Evolutionary conservation across 2,113 vertebrate species (phyloP).

Genomic region (Okapia johnstoni): DNA sequence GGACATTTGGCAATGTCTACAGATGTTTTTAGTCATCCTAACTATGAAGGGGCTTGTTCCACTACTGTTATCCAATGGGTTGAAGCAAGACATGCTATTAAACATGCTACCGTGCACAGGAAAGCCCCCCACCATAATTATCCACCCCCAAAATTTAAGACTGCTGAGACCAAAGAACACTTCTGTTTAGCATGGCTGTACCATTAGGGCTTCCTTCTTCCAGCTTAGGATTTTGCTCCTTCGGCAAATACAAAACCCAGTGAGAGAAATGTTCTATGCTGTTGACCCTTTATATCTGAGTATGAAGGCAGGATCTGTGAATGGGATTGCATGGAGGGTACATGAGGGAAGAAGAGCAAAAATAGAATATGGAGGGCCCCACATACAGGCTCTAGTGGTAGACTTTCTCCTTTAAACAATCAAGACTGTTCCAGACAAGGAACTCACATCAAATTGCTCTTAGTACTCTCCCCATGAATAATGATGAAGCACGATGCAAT

Average conservation of each 20-base stretch:
- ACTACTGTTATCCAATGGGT: neutral
- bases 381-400: neutral
- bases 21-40: neutral
- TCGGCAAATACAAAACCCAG: neutral
- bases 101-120: neutral
- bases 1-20: neutral
- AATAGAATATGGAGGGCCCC: neutral
- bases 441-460: neutral
- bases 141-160: neutral
- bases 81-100: neutral
- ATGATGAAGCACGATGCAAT: neutral
- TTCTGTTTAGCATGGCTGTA: neutral
- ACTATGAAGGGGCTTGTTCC: neutral
- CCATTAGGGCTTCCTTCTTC: neutral
- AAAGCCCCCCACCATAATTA: neutral
- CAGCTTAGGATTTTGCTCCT: neutral
- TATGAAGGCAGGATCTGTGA: neutral
- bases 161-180: neutral
- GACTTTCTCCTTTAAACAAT: neutral
- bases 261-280: neutral
- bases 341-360: neutral
- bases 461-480: neutral
- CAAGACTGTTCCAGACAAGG: neutral
- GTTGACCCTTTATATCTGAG: neutral
- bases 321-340: neutral